Evolutionary conservation across 2,888 invertebrate genomes (phyloP).

Genomic region (Listrodromus nycthemerus): DNA sequence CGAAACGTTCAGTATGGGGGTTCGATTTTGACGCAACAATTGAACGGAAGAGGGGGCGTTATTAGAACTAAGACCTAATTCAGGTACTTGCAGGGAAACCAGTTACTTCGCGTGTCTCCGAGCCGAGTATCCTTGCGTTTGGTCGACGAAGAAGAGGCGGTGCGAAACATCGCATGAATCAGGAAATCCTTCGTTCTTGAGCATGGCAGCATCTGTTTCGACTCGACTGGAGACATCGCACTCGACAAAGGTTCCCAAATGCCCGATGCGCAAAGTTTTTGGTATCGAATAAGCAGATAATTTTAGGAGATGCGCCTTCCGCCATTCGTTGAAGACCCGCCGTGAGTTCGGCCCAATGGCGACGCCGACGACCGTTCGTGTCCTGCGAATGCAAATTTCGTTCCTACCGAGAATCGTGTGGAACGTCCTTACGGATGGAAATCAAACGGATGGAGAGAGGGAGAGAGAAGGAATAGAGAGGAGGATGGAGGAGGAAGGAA

Average conservation of each 20-base stretch:
- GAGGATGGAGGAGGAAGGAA: conserved; percentile 56
- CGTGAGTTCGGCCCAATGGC: conserved; percentile 35
- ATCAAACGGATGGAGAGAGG: conserved; percentile 62
- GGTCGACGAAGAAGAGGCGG: no score
- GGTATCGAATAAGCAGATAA: conserved; percentile 45
- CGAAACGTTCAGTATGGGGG: no score
- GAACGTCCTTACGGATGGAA: conserved; percentile 73
- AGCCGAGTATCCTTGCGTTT: no score
- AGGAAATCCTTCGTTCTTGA: no score
- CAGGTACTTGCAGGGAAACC: not conserved
- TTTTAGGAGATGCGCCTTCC: conserved; percentile 22
- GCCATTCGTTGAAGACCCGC: conserved; percentile 17
- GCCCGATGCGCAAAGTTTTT: conserved; percentile 46
- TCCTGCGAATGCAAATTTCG: conserved; percentile 72
- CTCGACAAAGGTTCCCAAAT: conserved; percentile 19
- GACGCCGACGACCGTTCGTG: conserved; percentile 58
- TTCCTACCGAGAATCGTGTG: conserved; percentile 72
- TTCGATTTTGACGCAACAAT: not conserved
- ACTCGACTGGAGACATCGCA: not conserved
- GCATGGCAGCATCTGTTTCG: not conserved
- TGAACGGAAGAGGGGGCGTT: not conserved
- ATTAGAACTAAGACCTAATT: not conserved
- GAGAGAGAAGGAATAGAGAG: conserved; percentile 49
- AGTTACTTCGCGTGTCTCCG: not conserved
- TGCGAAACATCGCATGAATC: not conserved